These are phyloP conservation scores for Pseudoips prasinana DNA, from an alignment of 2,888 invertebrate species.

Conservation along the genomic window DNA sequence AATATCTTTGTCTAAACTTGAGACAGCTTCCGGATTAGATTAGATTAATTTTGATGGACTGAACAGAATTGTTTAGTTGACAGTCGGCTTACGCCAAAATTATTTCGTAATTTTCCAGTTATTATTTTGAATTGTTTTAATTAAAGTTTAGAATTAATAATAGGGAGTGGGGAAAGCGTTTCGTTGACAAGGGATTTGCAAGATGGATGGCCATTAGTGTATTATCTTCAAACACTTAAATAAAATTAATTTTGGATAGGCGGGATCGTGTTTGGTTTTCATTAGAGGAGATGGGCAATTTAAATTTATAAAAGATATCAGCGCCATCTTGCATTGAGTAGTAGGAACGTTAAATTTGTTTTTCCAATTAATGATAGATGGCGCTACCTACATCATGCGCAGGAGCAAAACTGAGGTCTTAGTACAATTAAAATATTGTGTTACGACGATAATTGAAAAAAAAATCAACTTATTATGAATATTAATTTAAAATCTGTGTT, in stretches of 20 bases:
- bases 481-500: too few relatives aligned
- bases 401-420: conserved; percentile 35
- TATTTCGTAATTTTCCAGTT: conserved; percentile 69
- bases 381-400: conserved; percentile 49
- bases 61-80: conserved; percentile 74
- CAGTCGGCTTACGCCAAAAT: conserved; percentile 68
- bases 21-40: conserved; percentile 70
- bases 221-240: conserved; percentile 30
- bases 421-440: too few relatives aligned
- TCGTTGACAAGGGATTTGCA: conserved; percentile 52
- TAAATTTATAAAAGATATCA: conserved; percentile 1
- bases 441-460: too few relatives aligned
- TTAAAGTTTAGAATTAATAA: conserved; percentile 67
- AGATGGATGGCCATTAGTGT: conserved; percentile 43
- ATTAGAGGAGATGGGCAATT: too few relatives aligned
- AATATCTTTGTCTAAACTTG: conserved; percentile 77
- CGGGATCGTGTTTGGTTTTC: background rate
- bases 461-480: too few relatives aligned
- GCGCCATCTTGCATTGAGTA: conserved; percentile 50
- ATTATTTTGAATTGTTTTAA: conserved; percentile 67
- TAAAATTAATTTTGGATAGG: conserved; percentile 25
- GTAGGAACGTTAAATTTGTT: conserved; percentile 29
- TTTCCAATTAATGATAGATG: conserved; percentile 42
- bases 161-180: conserved; percentile 40
- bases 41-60: conserved; percentile 81